Base-by-base conservation (phyloP, 2,888 invertebrate genomes). In the Icerya purchasi region DNA sequence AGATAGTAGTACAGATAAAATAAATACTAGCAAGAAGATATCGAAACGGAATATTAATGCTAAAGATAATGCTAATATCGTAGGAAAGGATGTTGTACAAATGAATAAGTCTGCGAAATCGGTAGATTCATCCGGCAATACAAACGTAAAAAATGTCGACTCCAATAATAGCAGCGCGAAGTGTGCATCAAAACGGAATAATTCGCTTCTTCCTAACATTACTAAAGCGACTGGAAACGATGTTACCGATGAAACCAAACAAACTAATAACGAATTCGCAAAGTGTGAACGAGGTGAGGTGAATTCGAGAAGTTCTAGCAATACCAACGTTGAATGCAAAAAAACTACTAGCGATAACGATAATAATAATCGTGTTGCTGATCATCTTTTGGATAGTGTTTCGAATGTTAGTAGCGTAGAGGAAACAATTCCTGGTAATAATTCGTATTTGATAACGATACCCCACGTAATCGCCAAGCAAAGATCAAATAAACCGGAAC, bases 401-500 rank as follows among this genome's bases (percentile, higher is more conserved):
- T 8, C 49, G 19, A 8, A 8, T 14, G 53, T 14, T 14, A 53
- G 22, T 18, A 18, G 2, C 8, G 50, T 10, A 18, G 52, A 20
- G 20, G 1, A 18, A 2, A 24, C 24, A 20, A 24, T 52, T 10
- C 58, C 53, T 20, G n/a, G n/a, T n/a, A n/a, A n/a, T n/a, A n/a
- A n/a, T 3, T 22, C 53, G 50, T 22, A 18, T 49, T 21, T 57
- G 50, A 50, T 49, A 5, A 51, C 18, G 20, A 14, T 10, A 53
- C 25, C 22, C n/a, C n/a, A n/a, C n/a, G n/a, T n/a, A 50, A 54
- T 18, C 18, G 58, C 18, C 18, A 59, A 58, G 21, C 36, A 58
- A 3, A 24, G 55, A 1, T 51, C 58, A 24, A 58, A 52, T 36
- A 53, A 58, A 20, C 58, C 62, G 20, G 25, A 61, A 19, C 61